phyloP scores from a whole-genome alignment of 2,797 vertebrate genomes.

The Coendou prehensilis region DNA sequence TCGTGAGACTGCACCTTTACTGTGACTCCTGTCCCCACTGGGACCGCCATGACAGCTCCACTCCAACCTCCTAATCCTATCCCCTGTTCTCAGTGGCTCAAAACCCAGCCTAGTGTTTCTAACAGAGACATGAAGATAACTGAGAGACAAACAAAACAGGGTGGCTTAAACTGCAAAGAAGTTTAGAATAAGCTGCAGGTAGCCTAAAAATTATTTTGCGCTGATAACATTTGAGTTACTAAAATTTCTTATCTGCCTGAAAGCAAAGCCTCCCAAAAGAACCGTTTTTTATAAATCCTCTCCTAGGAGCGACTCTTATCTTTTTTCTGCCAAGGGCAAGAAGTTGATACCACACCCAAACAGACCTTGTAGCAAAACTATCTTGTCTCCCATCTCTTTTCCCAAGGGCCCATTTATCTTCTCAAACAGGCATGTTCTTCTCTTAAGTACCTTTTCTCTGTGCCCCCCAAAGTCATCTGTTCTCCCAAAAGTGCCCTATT shows the following conservation, averaged over 20 bases:
- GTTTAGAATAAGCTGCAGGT: background rate
- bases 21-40: background rate
- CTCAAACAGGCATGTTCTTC: background rate
- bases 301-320: background rate
- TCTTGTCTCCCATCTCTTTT: background rate
- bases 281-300: background rate
- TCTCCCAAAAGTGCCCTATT: background rate
- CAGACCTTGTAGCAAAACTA: background rate
- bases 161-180: background rate
- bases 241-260: background rate
- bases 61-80: background rate
- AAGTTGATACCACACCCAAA: background rate
- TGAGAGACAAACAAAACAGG: background rate
- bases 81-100: background rate
- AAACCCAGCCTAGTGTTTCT: background rate
- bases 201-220: background rate
- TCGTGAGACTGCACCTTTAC: background rate
- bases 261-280: background rate
- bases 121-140: background rate
- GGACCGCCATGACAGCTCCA: background rate
- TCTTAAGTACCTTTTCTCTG: background rate
- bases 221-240: background rate
- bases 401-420: background rate
- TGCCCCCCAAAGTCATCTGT: background rate
- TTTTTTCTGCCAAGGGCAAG: background rate